Conservation (phyloP, 2,888 invertebrate genomes). For the Aleiodes testaceus region DNA sequence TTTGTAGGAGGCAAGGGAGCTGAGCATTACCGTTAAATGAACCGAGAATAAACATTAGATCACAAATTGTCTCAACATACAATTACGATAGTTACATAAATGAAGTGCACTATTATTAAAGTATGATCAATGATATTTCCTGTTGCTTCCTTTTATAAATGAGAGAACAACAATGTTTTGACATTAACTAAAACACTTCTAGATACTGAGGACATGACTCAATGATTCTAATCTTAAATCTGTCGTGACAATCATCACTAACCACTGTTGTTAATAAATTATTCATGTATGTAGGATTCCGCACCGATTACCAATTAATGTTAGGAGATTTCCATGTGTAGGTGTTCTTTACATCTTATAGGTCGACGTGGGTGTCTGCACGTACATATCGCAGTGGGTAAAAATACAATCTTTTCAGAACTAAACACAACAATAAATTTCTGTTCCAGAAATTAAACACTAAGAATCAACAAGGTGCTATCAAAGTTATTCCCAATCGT, state of each 20-base stretch:
- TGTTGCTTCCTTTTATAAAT: slow-evolving; percentile 52
- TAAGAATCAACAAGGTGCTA: too few relatives aligned
- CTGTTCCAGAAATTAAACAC: too few relatives aligned
- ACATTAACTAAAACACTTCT: slow-evolving; percentile 14
- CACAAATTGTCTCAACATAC: slow-evolving; percentile 9
- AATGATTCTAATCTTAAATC: slow-evolving; percentile 15
- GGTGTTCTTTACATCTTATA: slow-evolving; percentile 33
- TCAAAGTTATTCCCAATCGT: too few relatives aligned
- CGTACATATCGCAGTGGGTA: slow-evolving; percentile 21
- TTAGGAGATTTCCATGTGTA: slow-evolving; percentile 32
- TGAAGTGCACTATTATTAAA: slow-evolving; percentile 14
- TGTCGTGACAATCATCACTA: slow-evolving; percentile 37
- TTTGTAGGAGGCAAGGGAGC: too few relatives aligned
- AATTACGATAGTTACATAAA: slow-evolving; percentile 11
- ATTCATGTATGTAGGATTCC: slow-evolving; percentile 26
- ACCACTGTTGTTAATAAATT: slow-evolving; percentile 31
- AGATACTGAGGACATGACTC: slow-evolving; percentile 30
- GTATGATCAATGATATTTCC: slow-evolving; percentile 3
- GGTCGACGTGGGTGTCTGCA: slow-evolving; percentile 22
- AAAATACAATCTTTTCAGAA: background rate
- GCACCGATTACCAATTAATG: slow-evolving; percentile 37
- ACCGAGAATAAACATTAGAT: slow-evolving; percentile 27
- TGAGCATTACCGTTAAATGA: slow-evolving; percentile 22
- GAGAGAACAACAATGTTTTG: slow-evolving; percentile 52
- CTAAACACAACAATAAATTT: too few relatives aligned